Conservation (phyloP, 2,113 vertebrate genomes). For the Poeciliopsis occidentalis region DNA sequence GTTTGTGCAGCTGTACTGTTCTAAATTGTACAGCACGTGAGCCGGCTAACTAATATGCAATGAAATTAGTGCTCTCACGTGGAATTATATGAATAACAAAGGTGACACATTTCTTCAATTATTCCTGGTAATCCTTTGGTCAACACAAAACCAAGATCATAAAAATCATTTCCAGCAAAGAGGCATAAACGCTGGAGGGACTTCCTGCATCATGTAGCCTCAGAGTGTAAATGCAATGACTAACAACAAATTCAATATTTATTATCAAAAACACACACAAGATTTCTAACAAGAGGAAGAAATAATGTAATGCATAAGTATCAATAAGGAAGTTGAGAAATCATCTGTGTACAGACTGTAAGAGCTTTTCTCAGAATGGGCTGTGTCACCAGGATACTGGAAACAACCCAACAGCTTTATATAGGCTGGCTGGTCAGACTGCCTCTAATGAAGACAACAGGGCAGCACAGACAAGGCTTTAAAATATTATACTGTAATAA, state of each 20-base stretch:
- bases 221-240: neutral
- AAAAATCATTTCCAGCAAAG: conserved; percentile 6
- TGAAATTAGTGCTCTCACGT: neutral
- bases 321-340: neutral
- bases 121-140: neutral
- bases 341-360: conserved; percentile 1
- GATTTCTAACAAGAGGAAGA: neutral
- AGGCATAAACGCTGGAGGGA: neutral
- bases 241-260: neutral
- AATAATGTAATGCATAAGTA: neutral
- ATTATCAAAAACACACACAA: neutral
- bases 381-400: neutral
- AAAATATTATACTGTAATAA: neutral
- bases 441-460: neutral
- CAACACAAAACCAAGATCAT: neutral
- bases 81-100: neutral
- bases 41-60: neutral
- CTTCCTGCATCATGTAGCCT: neutral
- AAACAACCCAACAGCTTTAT: neutral
- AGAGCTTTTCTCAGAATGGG: conserved; percentile 38
- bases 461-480: neutral
- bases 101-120: neutral
- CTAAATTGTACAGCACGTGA: neutral
- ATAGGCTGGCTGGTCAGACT: neutral
- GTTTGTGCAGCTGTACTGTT: too few relatives aligned